phyloP scores from a whole-genome alignment of 2,797 vertebrate species.

The Potorous gilbertii region DNA sequence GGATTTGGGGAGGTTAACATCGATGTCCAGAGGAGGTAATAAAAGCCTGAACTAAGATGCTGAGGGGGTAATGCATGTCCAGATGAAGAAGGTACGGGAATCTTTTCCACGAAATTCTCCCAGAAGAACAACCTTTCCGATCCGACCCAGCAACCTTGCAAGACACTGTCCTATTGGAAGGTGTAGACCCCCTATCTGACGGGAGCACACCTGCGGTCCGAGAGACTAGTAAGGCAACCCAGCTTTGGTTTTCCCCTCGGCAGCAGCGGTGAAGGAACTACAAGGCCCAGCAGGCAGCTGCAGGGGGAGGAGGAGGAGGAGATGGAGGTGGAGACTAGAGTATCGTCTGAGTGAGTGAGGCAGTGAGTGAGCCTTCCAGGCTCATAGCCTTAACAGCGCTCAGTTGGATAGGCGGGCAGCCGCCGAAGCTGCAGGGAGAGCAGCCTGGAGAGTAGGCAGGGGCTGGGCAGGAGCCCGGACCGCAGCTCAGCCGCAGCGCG shows the following conservation, averaged over 20 bases:
- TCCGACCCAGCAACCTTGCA: not conserved
- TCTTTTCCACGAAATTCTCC: not conserved
- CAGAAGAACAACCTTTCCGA: not conserved
- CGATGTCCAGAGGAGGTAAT: not conserved
- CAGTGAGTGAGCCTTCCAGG: constrained; percentile 65
- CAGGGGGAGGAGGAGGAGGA: constrained; percentile 65
- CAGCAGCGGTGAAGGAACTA: constrained; percentile 72
- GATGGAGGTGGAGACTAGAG: constrained; percentile 70
- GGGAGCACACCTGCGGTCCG: not conserved
- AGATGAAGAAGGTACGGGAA: not conserved
- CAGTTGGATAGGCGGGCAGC: constrained; percentile 65
- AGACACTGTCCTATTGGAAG: not conserved
- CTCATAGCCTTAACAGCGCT: constrained; percentile 72
- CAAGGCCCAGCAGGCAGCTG: constrained; percentile 82
- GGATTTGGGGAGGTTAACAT: not conserved
- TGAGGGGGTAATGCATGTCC: not conserved
- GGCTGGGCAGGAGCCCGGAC: not conserved
- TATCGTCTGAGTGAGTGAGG: constrained; percentile 61
- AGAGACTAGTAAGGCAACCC: not conserved
- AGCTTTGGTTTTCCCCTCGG: not conserved
- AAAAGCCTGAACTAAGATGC: not conserved
- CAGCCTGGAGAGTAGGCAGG: constrained; percentile 35
- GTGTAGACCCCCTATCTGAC: not conserved
- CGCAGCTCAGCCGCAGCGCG: constrained; percentile 32
- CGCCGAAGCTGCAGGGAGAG: not conserved